Base-by-base conservation (phyloP, 1,140 invertebrate genomes). In the Antheraea mylitta region DNA sequence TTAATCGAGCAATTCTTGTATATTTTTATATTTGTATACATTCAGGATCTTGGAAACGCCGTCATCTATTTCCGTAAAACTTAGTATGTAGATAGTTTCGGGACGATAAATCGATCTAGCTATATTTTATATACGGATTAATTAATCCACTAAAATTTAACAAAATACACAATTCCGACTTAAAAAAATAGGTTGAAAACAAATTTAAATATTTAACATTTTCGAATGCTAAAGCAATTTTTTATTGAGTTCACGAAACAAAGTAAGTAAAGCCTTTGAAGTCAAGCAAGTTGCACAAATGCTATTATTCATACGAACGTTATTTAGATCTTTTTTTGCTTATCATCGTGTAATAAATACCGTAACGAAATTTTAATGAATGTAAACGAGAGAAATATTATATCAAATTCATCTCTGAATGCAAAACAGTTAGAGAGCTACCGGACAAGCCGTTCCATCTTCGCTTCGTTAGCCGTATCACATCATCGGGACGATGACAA, bases 401-500 rank as follows among this genome's bases (percentile, higher is more conserved):
- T 74, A 74, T 70, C 70, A 71, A 68, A 68, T 67, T 67, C 61
- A 71, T 74, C 68, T 66, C 59, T 65, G 65, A 66, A 68, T 73
- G 69, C 71, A 62, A 73, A 74, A 75, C 73, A 70, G 82, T 82
- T 87, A 82, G 73, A 70, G 70, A 37, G 82, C 85, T 82, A 84
- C 82, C 75, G 86, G 73, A 73, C 70, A 30, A 72, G 71, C 69
- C 69, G 78, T 75, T 85, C 86, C 75, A 85, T 86, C 82, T 84
- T 84, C 79, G 81, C 80, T 89, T 90, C 85, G 83, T 89, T 89
- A 88, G 78, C 71, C 69, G 66, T 87, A 88, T 87, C 89, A 83
- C 82, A 78, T 87, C 82, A 90, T 88, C 85, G 76, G 73, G 74
- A 80, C 82, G 89, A 90, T 89, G 87, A 91, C 89, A 91, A 90